Percentiles rank a stretch among this genome's conserved stretches.
phyloP scores from a whole-genome alignment of 2,888 invertebrate species.

The Nemotelus nigrinus region DNA sequence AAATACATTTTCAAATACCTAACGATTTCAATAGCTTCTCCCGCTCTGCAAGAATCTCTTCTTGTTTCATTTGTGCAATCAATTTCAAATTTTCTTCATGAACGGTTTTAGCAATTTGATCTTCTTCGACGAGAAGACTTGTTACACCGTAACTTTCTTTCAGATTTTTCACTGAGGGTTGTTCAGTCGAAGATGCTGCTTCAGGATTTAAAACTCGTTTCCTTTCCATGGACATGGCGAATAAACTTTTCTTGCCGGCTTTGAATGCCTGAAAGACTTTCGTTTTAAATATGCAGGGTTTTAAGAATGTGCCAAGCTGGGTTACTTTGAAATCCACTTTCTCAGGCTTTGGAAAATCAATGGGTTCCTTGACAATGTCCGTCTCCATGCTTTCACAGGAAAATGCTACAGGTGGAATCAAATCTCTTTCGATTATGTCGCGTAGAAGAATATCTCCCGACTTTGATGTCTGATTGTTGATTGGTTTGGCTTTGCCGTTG shows the following conservation, averaged over 20 bases:
- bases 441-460: slow-evolving; percentile 66
- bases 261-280: slow-evolving; percentile 42
- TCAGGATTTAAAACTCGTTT: slow-evolving; percentile 50
- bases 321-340: slow-evolving; percentile 35
- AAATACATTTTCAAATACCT: slow-evolving; percentile 54
- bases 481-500: slow-evolving; percentile 50
- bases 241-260: slow-evolving; percentile 66
- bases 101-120: slow-evolving; percentile 69
- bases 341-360: slow-evolving; percentile 63
- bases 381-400: background rate
- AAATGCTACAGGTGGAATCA: slow-evolving; percentile 44
- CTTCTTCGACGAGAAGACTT: slow-evolving; percentile 63
- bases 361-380: background rate
- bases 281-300: background rate
- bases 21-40: slow-evolving; percentile 70
- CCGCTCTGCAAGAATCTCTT: slow-evolving; percentile 80
- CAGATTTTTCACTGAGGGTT: slow-evolving; percentile 44
- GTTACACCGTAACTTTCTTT: slow-evolving; percentile 48
- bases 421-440: slow-evolving; percentile 67
- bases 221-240: slow-evolving; percentile 66
- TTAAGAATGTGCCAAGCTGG: background rate
- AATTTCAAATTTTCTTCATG: slow-evolving; percentile 78
- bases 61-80: slow-evolving; percentile 74
- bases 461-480: slow-evolving; percentile 58
- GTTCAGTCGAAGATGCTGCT: slow-evolving; percentile 45